Evolutionary conservation across 2,888 invertebrate species (phyloP).

Genomic region (Xiphydria camelus): DNA sequence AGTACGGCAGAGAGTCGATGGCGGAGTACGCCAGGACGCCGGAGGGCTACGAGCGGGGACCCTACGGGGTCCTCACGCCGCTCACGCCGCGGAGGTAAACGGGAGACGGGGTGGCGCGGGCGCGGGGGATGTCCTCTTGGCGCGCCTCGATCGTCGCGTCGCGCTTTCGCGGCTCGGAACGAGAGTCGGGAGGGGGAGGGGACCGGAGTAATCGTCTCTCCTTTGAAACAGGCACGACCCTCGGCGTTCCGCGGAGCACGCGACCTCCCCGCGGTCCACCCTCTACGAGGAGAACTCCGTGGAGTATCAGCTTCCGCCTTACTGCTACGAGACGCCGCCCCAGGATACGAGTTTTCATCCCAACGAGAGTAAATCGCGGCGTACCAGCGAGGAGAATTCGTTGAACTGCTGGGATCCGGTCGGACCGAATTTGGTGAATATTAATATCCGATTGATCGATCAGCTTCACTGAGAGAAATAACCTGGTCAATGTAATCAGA

Average conservation of each 20-base stretch:
- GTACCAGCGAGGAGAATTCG: constrained; percentile 20
- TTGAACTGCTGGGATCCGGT: constrained; percentile 40
- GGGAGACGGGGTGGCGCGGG: too few species aligned
- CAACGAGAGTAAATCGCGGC: constrained; percentile 24
- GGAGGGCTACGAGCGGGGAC: constrained; percentile 44
- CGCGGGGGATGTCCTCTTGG: too few species aligned
- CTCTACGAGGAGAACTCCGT: constrained; percentile 47
- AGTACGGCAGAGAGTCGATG: constrained; percentile 8
- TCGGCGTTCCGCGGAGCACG: constrained; percentile 34
- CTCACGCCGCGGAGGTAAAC: constrained; percentile 50
- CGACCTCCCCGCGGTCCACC: constrained; percentile 39
- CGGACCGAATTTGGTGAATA: constrained; percentile 37
- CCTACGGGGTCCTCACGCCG: constrained; percentile 45
- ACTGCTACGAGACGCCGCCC: constrained; percentile 49
- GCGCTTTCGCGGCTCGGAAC: too few species aligned
- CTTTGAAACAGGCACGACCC: constrained; percentile 36
- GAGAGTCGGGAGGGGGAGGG: too few species aligned
- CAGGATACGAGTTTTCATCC: constrained; percentile 43
- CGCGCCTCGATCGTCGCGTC: too few species aligned
- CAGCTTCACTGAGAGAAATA: too few species aligned
- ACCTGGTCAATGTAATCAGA: too few species aligned
- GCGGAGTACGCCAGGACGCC: constrained; percentile 41
- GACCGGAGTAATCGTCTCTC: too few species aligned
- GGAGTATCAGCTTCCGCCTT: constrained; percentile 42
- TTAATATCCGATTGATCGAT: constrained; percentile 1